Evolutionary conservation across 2,113 vertebrate genomes (phyloP).

Genomic region (Propithecus coquereli): DNA sequence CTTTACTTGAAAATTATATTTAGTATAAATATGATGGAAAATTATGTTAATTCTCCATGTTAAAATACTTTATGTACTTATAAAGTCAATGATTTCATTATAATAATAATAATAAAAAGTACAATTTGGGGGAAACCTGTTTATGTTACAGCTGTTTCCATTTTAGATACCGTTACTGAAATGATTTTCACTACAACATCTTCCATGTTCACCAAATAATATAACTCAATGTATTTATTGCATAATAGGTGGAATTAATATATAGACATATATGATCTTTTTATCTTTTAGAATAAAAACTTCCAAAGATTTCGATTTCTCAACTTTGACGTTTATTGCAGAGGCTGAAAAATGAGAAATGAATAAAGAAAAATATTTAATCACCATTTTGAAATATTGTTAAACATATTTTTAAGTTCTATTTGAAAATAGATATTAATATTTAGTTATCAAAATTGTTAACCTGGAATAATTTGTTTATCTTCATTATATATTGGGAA

Average conservation of each 20-base stretch:
- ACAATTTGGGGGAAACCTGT: neutral
- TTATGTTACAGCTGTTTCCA: neutral
- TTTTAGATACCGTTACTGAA: neutral
- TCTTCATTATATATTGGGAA: neutral
- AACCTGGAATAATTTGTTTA: neutral
- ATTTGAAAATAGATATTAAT: neutral
- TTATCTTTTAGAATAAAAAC: neutral
- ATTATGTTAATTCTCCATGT: neutral
- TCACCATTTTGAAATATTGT: neutral
- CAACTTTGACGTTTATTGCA: neutral
- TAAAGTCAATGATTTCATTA: neutral
- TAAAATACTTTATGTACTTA: neutral
- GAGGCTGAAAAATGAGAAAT: neutral
- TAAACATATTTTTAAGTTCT: neutral
- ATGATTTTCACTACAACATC: neutral
- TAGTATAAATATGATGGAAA: neutral
- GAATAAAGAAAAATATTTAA: neutral
- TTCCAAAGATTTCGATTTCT: neutral
- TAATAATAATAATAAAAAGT: neutral
- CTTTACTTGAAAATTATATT: neutral
- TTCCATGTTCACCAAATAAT: neutral
- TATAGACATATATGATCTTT: neutral
- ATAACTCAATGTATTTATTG: neutral
- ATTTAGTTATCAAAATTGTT: neutral
- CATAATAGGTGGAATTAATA: neutral